These are phyloP conservation scores for Ricordea florida DNA, from an alignment of 92 coral and sea anemone genomes.

Conservation along the genomic window DNA sequence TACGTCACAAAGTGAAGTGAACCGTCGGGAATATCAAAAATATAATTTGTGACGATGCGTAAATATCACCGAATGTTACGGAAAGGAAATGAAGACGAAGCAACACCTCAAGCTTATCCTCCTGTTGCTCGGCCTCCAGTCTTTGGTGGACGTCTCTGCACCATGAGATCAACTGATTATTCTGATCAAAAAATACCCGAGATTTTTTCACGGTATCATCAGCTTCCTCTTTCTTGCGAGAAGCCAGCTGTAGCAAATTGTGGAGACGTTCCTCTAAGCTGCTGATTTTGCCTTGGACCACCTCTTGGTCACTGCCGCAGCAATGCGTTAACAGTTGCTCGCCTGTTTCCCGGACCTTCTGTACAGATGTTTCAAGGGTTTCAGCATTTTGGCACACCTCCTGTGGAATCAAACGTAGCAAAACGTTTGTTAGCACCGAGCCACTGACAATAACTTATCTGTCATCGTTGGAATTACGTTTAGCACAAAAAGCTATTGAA, in stretches of 20 bases:
- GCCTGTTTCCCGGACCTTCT: slow-evolving; percentile 72
- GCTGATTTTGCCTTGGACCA: slow-evolving; percentile 87
- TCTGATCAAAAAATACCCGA: slow-evolving; percentile 69
- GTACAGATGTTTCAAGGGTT: slow-evolving; percentile 69
- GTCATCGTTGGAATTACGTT: too few species aligned
- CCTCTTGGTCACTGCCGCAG: slow-evolving; percentile 80
- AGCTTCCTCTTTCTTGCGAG: slow-evolving; percentile 64
- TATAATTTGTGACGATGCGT: too few species aligned
- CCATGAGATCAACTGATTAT: slow-evolving; percentile 82
- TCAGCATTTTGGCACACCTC: slow-evolving; percentile 75
- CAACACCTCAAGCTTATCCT: slow-evolving; percentile 69
- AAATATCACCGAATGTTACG: too few species aligned
- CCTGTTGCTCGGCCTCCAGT: slow-evolving; percentile 65
- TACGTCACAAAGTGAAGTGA: too few species aligned
- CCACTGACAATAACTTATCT: not conserved
- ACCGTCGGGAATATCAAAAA: too few species aligned
- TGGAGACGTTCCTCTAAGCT: slow-evolving; percentile 78
- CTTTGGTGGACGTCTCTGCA: slow-evolving; percentile 72
- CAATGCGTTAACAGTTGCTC: slow-evolving; percentile 78
- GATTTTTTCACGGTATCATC: slow-evolving; percentile 81
- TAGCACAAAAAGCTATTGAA: too few species aligned
- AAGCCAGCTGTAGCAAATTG: slow-evolving; percentile 62
- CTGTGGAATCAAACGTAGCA: slow-evolving; percentile 19
- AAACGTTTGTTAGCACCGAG: not conserved
- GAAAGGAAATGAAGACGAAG: too few species aligned